These are phyloP conservation scores for Anthonomus grandis DNA, from an alignment of 1,140 invertebrate species.

Conservation along the genomic window DNA sequence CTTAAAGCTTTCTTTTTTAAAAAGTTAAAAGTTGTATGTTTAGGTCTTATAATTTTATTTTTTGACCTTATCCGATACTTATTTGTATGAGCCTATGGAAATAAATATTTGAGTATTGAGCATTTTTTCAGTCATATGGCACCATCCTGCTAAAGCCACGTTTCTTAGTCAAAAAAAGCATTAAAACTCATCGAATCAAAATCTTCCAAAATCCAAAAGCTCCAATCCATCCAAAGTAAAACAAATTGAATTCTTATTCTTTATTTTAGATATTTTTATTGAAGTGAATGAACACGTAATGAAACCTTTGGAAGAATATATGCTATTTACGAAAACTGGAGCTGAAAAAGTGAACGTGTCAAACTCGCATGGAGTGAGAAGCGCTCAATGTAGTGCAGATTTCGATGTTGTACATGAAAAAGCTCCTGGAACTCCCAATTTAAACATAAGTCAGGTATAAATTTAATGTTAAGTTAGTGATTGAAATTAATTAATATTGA, in stretches of 20 bases:
- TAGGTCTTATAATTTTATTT: too few relatives aligned
- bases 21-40: too few relatives aligned
- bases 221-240: conserved; percentile 4
- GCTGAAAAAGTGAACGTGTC: conserved; percentile 77
- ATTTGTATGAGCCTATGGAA: too few relatives aligned
- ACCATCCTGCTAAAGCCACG: too few relatives aligned
- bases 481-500: conserved; percentile 33
- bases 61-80: too few relatives aligned
- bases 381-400: conserved; percentile 73
- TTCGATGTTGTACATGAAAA: conserved; percentile 64
- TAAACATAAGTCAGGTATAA: conserved; percentile 64
- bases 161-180: too few relatives aligned
- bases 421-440: conserved; percentile 56
- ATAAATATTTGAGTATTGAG: too few relatives aligned
- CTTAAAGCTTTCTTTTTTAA: too few relatives aligned
- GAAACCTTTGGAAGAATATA: conserved; percentile 85
- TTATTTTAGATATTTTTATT: conserved; percentile 69
- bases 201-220: not conserved
- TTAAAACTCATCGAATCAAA: too few relatives aligned
- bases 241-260: not conserved
- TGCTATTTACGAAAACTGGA: conserved; percentile 78
- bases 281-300: conserved; percentile 74
- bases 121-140: too few relatives aligned
- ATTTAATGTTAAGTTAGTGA: not conserved
- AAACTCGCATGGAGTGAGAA: conserved; percentile 77